phyloP scores from a whole-genome alignment of 2,113 vertebrate species.

The Syngnathoides biaculeatus region DNA sequence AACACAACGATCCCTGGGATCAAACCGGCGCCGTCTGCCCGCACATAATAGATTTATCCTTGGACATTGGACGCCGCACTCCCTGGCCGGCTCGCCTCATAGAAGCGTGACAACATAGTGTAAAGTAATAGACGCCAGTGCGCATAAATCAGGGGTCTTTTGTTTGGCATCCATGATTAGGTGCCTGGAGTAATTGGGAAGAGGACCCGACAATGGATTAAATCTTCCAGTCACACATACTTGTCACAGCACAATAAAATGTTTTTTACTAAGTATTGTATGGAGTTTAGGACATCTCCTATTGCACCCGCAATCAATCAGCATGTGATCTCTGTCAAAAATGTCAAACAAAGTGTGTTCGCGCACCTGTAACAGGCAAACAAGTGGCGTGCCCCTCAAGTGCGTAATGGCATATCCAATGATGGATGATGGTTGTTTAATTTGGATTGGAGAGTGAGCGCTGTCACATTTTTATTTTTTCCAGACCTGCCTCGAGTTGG shows the following conservation, averaged over 20 bases:
- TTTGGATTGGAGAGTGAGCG: slow-evolving; percentile 30
- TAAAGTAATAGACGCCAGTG: slow-evolving; percentile 60
- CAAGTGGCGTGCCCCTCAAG: not conserved
- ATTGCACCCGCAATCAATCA: slow-evolving; percentile 69
- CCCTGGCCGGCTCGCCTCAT: slow-evolving; percentile 16
- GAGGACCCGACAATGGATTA: slow-evolving; percentile 59
- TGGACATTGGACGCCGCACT: slow-evolving; percentile 41
- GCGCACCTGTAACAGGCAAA: slow-evolving; percentile 43
- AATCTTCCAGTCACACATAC: slow-evolving; percentile 57
- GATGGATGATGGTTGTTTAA: slow-evolving; percentile 42
- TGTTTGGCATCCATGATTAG: slow-evolving; percentile 57
- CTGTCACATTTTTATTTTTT: slow-evolving; percentile 19
- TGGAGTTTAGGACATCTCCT: slow-evolving; percentile 54
- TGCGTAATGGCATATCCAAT: slow-evolving; percentile 28
- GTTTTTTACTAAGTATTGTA: slow-evolving; percentile 60
- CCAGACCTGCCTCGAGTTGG: slow-evolving; percentile 95
- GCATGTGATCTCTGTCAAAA: slow-evolving; percentile 71
- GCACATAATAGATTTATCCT: slow-evolving; percentile 62
- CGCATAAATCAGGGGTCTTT: slow-evolving; percentile 52
- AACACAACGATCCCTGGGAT: slow-evolving; percentile 58
- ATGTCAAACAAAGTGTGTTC: slow-evolving; percentile 51
- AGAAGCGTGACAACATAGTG: slow-evolving; percentile 37
- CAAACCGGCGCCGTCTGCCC: slow-evolving; percentile 49
- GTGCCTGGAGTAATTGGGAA: slow-evolving; percentile 58
- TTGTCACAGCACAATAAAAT: slow-evolving; percentile 58